These are phyloP conservation scores for Propsilocerus akamusi DNA, from an alignment of 1,140 invertebrate genomes.

Conservation along the genomic window DNA sequence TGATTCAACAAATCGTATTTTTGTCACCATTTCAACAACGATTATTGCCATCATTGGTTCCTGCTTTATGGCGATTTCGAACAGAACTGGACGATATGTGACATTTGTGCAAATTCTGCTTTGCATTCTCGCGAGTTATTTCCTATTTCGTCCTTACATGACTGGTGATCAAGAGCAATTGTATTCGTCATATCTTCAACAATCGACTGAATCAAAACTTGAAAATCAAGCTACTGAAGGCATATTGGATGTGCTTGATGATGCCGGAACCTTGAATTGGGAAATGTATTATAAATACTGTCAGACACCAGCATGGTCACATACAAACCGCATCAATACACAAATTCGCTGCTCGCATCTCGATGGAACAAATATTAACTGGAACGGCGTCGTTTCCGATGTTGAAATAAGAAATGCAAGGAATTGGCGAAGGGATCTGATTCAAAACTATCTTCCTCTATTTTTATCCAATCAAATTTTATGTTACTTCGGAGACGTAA, in stretches of 20 bases:
- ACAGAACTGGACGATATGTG: conserved; percentile 37
- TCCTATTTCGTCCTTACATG: conserved; percentile 29
- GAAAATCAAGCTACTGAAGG: conserved; percentile 9
- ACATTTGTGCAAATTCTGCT: conserved; percentile 31
- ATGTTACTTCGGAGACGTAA: conserved; percentile 47
- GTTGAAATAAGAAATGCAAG: conserved; percentile 37
- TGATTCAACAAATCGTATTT: conserved; percentile 36
- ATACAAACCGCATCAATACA: conserved; percentile 35
- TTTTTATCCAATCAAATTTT: conserved; percentile 34
- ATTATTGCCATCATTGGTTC: conserved; percentile 34
- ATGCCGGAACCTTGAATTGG: conserved; percentile 29
- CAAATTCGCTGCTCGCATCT: conserved; percentile 49
- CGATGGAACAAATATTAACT: conserved; percentile 40
- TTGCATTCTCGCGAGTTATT: conserved; percentile 22
- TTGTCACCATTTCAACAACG: conserved; percentile 31
- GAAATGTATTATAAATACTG: conserved; percentile 53
- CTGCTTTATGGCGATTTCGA: conserved; percentile 40
- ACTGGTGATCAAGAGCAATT: conserved; percentile 25
- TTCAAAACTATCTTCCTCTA: conserved; percentile 34
- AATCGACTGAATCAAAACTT: conserved; percentile 15
- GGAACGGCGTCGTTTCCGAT: conserved; percentile 52
- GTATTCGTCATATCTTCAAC: conserved; percentile 15
- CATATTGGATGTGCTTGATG: conserved; percentile 10
- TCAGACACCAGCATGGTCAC: conserved; percentile 43
- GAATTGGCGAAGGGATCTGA: conserved; percentile 37